A percentile compares a stretch with the other conserved stretches of the same genome.
phyloP scores from a whole-genome alignment of 1,140 invertebrate genomes.

The Trinorchestia longiramus region DNA sequence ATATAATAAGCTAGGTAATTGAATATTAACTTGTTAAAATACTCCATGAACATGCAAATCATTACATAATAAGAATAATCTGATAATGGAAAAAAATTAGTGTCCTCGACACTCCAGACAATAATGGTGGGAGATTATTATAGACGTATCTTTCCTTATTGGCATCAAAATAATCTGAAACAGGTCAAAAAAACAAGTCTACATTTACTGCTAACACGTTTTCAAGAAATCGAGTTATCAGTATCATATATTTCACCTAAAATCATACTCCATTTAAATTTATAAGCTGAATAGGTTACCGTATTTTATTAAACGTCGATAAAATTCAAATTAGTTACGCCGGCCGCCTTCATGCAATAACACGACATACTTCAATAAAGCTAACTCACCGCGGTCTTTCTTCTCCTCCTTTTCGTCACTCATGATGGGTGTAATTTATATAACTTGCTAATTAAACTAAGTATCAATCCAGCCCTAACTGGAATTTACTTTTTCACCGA shows the following conservation, averaged over 20 bases:
- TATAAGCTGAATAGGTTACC: not conserved
- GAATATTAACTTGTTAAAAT: too few relatives aligned
- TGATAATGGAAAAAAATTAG: too few relatives aligned
- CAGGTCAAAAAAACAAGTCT: not conserved
- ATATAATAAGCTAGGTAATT: too few relatives aligned
- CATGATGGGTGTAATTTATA: not conserved
- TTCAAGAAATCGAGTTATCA: not conserved
- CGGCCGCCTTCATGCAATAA: not conserved
- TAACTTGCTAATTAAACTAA: not conserved
- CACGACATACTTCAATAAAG: not conserved
- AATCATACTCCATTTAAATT: not conserved
- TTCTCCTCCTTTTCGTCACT: slow-evolving; percentile 41
- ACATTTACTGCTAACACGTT: not conserved
- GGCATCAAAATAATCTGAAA: too few relatives aligned
- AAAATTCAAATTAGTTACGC: not conserved
- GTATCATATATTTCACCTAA: not conserved
- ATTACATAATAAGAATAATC: too few relatives aligned
- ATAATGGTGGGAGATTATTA: too few relatives aligned
- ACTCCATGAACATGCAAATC: too few relatives aligned
- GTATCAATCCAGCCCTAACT: not conserved
- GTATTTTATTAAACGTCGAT: not conserved
- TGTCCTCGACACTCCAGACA: too few relatives aligned
- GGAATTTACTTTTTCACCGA: not conserved
- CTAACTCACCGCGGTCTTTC: slow-evolving; percentile 10
- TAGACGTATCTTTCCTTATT: too few relatives aligned